Evolutionary conservation across 1,140 invertebrate genomes (phyloP).

Genomic region (Arctopsyche grandis): DNA sequence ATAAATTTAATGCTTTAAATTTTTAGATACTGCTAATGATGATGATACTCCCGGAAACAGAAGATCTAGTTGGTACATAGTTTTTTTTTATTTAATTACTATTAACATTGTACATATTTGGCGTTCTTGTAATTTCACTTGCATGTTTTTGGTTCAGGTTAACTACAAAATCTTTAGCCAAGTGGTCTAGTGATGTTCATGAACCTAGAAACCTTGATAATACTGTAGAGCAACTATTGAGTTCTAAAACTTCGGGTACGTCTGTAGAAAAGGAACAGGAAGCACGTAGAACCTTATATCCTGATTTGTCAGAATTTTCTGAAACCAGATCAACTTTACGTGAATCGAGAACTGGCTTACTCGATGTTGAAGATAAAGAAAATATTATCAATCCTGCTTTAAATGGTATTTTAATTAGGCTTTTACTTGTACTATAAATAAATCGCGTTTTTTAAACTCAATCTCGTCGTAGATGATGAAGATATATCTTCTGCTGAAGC

Average conservation of each 20-base stretch:
- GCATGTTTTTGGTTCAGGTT: slow-evolving; percentile 37
- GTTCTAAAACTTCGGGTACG: background rate
- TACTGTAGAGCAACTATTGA: slow-evolving; percentile 48
- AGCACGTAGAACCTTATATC: slow-evolving; percentile 2
- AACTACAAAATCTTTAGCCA: slow-evolving; percentile 40
- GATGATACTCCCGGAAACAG: slow-evolving; percentile 23
- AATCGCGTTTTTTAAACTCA: no score
- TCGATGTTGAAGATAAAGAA: slow-evolving; percentile 38
- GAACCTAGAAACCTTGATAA: slow-evolving; percentile 33
- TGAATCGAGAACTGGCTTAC: slow-evolving; percentile 21
- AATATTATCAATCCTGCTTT: slow-evolving; percentile 27
- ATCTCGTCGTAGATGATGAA: slow-evolving; percentile 54
- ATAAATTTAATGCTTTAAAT: background rate
- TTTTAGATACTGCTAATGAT: slow-evolving; percentile 17
- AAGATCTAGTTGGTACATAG: slow-evolving; percentile 24
- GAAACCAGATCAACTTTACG: background rate
- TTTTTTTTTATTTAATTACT: background rate
- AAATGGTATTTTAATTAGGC: slow-evolving; percentile 17
- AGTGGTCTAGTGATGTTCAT: slow-evolving; percentile 17
- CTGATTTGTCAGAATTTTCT: slow-evolving; percentile 24
- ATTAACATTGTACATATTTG: background rate
- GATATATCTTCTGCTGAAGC: slow-evolving; percentile 55
- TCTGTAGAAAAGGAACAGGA: background rate
- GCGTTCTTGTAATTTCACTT: no score
- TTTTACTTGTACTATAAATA: no score